These are phyloP conservation scores for Ganaspis brasiliensis DNA, from an alignment of 2,888 invertebrate genomes.

Conservation along the genomic window DNA sequence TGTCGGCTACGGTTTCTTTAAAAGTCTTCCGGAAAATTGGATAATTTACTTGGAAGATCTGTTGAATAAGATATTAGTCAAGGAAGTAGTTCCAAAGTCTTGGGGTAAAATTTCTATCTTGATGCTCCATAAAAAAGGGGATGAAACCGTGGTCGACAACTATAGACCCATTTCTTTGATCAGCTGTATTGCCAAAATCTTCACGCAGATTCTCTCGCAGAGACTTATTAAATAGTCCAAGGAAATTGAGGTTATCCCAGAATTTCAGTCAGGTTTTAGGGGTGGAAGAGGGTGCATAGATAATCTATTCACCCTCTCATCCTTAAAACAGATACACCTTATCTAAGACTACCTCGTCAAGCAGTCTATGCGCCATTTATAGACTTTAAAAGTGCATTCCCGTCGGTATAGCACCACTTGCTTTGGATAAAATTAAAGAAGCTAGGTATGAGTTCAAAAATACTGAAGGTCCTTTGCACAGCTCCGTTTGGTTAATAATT, in stretches of 20 bases:
- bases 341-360: not conserved
- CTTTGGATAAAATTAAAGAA: not conserved
- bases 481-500: not conserved
- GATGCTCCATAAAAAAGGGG: slow-evolving; percentile 41
- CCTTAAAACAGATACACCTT: slow-evolving; percentile 3
- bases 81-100: not conserved
- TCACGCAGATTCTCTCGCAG: not conserved
- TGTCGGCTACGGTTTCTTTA: not conserved
- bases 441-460: not conserved
- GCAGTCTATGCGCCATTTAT: slow-evolving; percentile 4
- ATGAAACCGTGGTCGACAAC: not conserved
- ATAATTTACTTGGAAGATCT: not conserved
- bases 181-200: slow-evolving; percentile 18
- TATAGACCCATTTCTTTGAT: not conserved
- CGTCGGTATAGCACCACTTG: not conserved
- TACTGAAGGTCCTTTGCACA: not conserved
- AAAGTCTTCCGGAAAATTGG: not conserved
- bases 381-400: not conserved
- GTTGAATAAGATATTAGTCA: not conserved
- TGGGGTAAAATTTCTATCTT: not conserved
- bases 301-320: not conserved
- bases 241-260: not conserved
- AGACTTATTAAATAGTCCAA: not conserved
- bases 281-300: not conserved
- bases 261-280: slow-evolving; percentile 37